A percentile compares a stretch with the other conserved stretches of the same genome.
Evolutionary conservation across 2,113 vertebrate species (phyloP).

Genomic region (Tetraodon nigroviridis): DNA sequence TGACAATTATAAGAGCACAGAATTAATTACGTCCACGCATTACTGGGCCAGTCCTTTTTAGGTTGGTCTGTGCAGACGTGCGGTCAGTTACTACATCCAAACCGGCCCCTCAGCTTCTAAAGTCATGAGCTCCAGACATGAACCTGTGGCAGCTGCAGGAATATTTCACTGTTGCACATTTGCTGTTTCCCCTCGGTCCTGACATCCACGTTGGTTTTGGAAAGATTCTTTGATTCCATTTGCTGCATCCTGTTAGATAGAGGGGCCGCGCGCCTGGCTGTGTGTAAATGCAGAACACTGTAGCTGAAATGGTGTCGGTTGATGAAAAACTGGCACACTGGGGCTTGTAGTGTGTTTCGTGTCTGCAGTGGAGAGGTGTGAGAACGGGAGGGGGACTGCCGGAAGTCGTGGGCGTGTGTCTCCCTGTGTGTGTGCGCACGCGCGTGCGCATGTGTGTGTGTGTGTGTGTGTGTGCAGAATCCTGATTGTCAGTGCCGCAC

Average conservation of each 20-base stretch:
- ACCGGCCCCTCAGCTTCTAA: too few relatives aligned
- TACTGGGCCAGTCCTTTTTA: conserved; percentile 15
- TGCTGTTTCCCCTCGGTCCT: too few relatives aligned
- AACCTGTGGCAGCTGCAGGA: neutral
- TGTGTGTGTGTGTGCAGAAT: conserved; percentile 52
- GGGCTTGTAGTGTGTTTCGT: conserved; percentile 64
- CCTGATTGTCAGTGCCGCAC: conserved; percentile 65
- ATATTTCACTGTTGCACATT: too few relatives aligned
- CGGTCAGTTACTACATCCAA: neutral
- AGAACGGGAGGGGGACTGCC: conserved; percentile 51
- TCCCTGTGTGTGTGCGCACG: conserved; percentile 38
- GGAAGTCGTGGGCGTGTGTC: conserved; percentile 72
- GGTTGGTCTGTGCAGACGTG: neutral
- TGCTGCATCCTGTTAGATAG: neutral
- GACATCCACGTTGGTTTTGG: too few relatives aligned
- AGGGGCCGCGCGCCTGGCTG: neutral
- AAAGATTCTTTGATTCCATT: neutral
- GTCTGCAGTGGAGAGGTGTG: conserved; percentile 65
- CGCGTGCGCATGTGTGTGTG: conserved; percentile 10
- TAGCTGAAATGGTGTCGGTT: conserved; percentile 36
- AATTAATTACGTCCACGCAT: conserved; percentile 30
- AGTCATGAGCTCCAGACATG: neutral
- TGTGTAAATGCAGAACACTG: conserved; percentile 25
- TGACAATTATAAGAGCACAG: conserved; percentile 6
- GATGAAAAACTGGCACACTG: conserved; percentile 54